phyloP scores from a whole-genome alignment of 2,797 vertebrate genomes.

The Tachyglossus aculeatus region DNA sequence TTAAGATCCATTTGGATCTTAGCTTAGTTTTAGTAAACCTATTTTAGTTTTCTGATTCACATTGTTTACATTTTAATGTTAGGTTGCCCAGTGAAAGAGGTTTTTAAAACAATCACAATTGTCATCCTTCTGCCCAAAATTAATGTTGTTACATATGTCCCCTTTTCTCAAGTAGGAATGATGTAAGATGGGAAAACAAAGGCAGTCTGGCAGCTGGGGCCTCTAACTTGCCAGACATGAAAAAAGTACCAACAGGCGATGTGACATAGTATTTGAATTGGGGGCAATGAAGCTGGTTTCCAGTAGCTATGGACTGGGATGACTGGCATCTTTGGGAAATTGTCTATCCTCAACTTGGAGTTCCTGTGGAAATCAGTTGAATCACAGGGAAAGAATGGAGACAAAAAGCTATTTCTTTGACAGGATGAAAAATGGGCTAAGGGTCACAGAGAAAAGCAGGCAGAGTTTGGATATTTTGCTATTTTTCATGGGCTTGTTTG shows the following conservation, averaged over 20 bases:
- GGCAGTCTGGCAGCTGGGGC: no score
- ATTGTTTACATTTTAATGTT: slow-evolving; percentile 2
- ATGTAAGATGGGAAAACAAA: no score
- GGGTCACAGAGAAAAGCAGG: background rate
- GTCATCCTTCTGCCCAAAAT: slow-evolving; percentile 5
- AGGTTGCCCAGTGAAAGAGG: slow-evolving; percentile 29
- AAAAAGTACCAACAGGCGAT: no score
- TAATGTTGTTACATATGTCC: background rate
- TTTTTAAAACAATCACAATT: slow-evolving; percentile 3
- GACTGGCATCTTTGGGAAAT: no score
- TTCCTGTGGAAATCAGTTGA: no score
- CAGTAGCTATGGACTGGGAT: no score
- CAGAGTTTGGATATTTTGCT: background rate
- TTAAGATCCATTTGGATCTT: background rate
- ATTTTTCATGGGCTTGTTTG: background rate
- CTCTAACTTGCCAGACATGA: no score
- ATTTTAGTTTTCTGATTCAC: slow-evolving; percentile 19
- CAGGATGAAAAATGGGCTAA: background rate
- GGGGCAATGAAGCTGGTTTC: no score
- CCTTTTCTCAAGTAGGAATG: accelerated
- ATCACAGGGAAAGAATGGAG: background rate
- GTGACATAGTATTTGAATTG: no score
- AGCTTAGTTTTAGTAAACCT: slow-evolving; percentile 27
- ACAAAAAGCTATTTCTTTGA: background rate
- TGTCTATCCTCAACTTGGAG: no score